phyloP scores from a whole-genome alignment of 2,797 vertebrate species.

The Macropus fuliginosus region DNA sequence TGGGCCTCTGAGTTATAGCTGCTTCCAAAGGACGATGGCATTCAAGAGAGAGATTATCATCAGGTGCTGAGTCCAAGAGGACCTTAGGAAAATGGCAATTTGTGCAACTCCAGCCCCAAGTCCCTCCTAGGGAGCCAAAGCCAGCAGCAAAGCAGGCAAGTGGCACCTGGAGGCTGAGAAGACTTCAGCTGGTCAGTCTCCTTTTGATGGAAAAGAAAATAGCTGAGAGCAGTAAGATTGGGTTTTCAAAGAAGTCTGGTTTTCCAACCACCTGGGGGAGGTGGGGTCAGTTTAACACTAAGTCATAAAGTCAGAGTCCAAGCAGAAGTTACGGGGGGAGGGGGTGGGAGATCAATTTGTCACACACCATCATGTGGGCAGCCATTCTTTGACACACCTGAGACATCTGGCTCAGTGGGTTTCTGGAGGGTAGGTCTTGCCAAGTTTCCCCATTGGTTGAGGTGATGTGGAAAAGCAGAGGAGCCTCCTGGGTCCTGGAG shows the following conservation, averaged over 20 bases:
- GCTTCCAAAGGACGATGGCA: neutral
- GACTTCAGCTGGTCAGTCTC: conserved; percentile 8
- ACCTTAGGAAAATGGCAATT: neutral
- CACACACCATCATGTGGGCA: neutral
- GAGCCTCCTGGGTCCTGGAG: neutral
- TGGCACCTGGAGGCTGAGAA: neutral
- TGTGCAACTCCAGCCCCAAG: neutral
- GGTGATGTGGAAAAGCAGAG: neutral
- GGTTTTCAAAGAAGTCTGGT: neutral
- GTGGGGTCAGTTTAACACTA: neutral
- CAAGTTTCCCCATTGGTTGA: neutral
- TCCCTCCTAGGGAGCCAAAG: neutral
- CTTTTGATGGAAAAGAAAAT: neutral
- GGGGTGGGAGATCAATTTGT: neutral
- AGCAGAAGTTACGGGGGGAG: neutral
- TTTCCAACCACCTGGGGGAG: neutral
- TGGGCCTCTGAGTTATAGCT: neutral
- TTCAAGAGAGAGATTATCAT: neutral
- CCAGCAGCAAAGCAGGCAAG: neutral
- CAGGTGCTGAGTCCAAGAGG: neutral
- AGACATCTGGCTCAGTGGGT: neutral
- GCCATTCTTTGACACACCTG: neutral
- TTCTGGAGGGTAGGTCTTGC: neutral
- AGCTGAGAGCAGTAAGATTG: neutral
- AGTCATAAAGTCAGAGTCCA: neutral